These are phyloP conservation scores for Platerodrilus igneus DNA, from an alignment of 2,888 invertebrate genomes.

Conservation along the genomic window DNA sequence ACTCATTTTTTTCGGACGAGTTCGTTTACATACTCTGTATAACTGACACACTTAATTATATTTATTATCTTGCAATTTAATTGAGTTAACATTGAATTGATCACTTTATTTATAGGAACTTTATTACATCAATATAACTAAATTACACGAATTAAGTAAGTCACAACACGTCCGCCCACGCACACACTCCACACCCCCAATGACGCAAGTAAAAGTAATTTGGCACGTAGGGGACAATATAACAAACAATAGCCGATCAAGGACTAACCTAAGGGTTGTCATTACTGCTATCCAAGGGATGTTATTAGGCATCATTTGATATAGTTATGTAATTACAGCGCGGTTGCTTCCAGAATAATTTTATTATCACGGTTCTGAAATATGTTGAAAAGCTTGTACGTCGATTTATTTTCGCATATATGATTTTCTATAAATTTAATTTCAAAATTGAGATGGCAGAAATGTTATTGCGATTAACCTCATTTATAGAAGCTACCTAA, in stretches of 20 bases:
- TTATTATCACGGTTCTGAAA: conserved; percentile 25
- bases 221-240: conserved; percentile 32
- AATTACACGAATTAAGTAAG: conserved; percentile 44
- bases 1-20: too few relatives aligned
- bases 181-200: conserved; percentile 26
- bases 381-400: too few relatives aligned
- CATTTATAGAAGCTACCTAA: too few relatives aligned
- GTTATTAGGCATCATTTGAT: conserved; percentile 49
- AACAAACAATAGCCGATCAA: conserved; percentile 43
- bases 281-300: conserved; percentile 40
- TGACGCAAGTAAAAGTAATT: conserved; percentile 31
- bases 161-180: conserved; percentile 43
- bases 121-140: conserved; percentile 14
- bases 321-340: conserved; percentile 46
- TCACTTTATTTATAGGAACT: too few relatives aligned
- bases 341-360: conserved; percentile 27
- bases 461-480: too few relatives aligned
- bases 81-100: too few relatives aligned
- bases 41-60: too few relatives aligned
- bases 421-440: too few relatives aligned
- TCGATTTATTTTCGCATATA: too few relatives aligned
- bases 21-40: too few relatives aligned
- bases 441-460: too few relatives aligned
- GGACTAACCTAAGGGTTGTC: conserved; percentile 39
- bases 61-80: too few relatives aligned